Evolutionary conservation across 2,888 invertebrate genomes (phyloP).

Genomic region (Actias luna): DNA sequence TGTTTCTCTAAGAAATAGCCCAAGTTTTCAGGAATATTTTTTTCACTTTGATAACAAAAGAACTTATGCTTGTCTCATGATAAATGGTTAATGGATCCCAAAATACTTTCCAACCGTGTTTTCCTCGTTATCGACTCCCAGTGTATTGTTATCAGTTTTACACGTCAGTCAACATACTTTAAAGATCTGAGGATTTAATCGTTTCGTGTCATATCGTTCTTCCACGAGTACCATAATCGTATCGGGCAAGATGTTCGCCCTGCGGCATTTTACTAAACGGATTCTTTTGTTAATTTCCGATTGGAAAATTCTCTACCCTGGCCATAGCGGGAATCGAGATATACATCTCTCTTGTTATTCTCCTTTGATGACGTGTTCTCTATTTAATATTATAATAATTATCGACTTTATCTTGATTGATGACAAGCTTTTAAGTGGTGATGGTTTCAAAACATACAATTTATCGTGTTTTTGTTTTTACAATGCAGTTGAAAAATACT

Average conservation of each 20-base stretch:
- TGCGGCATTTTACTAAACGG: constrained; percentile 52
- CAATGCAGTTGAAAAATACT: too few species aligned
- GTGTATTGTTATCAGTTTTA: neutral
- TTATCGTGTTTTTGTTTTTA: too few species aligned
- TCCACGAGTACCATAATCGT: neutral
- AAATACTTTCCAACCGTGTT: neutral
- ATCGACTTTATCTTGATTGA: neutral
- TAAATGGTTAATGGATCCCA: too few species aligned
- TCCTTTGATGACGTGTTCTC: constrained; percentile 45
- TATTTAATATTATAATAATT: constrained; percentile 34
- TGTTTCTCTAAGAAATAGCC: too few species aligned
- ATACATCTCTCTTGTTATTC: constrained; percentile 51
- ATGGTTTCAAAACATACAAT: too few species aligned
- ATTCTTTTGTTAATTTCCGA: constrained; percentile 54
- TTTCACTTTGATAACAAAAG: too few species aligned
- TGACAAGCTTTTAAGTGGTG: too few species aligned
- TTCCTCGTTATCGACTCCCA: neutral
- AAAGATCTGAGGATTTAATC: neutral
- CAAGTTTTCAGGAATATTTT: too few species aligned
- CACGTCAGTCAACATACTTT: neutral
- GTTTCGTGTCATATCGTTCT: neutral
- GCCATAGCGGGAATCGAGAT: constrained; percentile 55
- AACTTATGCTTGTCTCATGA: too few species aligned
- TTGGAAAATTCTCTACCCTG: constrained; percentile 54
- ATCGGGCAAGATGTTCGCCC: constrained; percentile 12